Percentiles rank a stretch among this genome's conserved stretches.
phyloP scores from a whole-genome alignment of 2,113 vertebrate species.

The Coryphaenoides rupestris region DNA sequence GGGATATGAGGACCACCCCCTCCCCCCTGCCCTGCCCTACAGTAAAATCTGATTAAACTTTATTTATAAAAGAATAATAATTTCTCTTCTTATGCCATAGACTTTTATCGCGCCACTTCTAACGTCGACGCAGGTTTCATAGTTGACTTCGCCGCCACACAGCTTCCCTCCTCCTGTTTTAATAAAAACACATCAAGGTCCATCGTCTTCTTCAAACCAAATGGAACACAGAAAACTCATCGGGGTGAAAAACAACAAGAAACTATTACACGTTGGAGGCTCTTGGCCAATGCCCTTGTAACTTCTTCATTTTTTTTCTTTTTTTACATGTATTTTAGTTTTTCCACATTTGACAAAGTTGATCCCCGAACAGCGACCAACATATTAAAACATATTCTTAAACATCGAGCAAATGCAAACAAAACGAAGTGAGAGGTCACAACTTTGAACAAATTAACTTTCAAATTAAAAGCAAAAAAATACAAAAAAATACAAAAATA shows the following conservation, averaged over 20 bases:
- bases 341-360: conserved; percentile 27
- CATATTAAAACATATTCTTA: not conserved
- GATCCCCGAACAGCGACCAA: not conserved
- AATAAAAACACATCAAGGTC: too few relatives aligned
- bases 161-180: not conserved
- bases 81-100: too few relatives aligned
- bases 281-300: conserved; percentile 29
- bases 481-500: not conserved
- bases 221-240: too few relatives aligned
- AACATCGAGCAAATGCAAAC: not conserved
- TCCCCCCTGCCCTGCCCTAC: too few relatives aligned
- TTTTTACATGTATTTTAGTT: conserved; percentile 14
- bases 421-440: conserved; percentile 28
- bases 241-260: not conserved
- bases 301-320: not conserved
- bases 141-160: not conserved
- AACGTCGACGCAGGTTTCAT: too few relatives aligned
- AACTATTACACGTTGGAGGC: not conserved
- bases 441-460: conserved; percentile 10
- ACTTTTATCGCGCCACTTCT: too few relatives aligned
- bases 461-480: not conserved
- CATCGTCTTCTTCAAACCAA: too few relatives aligned
- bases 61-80: too few relatives aligned
- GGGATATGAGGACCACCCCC: too few relatives aligned
- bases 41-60: too few relatives aligned